Percentiles rank a stretch among this genome's conserved stretches.
These are phyloP conservation scores for Zootoca vivipara DNA, from an alignment of 2,113 vertebrate species.

Conservation along the genomic window DNA sequence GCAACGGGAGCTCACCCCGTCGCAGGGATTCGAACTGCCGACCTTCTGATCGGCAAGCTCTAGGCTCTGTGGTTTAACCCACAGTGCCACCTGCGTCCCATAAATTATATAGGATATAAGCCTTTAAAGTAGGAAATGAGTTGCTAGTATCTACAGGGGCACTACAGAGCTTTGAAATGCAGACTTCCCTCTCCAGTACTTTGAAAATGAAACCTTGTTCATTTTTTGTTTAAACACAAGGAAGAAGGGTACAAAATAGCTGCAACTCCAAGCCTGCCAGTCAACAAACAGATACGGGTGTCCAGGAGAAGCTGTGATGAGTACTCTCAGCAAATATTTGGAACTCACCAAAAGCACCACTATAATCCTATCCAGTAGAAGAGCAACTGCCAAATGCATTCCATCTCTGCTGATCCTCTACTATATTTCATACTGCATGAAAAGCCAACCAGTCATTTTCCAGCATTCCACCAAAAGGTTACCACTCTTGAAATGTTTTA, in stretches of 20 bases:
- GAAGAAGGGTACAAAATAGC: background rate
- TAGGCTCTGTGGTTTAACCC: no score
- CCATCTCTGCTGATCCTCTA: background rate
- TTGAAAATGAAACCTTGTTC: background rate
- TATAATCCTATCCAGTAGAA: background rate
- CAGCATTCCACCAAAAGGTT: background rate
- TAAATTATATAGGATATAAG: background rate
- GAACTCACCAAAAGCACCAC: background rate
- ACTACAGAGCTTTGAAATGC: background rate
- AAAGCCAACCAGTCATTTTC: background rate
- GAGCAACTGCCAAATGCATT: background rate
- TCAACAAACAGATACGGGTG: background rate
- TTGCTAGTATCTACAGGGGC: background rate
- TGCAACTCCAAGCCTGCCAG: background rate
- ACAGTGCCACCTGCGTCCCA: no score
- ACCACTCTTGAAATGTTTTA: background rate
- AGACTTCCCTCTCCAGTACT: background rate
- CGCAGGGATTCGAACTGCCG: no score
- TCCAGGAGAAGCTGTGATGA: background rate
- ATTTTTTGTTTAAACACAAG: background rate
- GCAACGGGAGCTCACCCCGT: no score
- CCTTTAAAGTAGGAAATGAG: background rate
- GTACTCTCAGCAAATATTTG: background rate
- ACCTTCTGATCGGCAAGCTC: no score
- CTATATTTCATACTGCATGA: background rate